A percentile compares a stretch with the other conserved stretches of the same genome.
phyloP scores from a whole-genome alignment of 37 sponge, comb jelly and placozoan genomes.

The Beroe ovata region DNA sequence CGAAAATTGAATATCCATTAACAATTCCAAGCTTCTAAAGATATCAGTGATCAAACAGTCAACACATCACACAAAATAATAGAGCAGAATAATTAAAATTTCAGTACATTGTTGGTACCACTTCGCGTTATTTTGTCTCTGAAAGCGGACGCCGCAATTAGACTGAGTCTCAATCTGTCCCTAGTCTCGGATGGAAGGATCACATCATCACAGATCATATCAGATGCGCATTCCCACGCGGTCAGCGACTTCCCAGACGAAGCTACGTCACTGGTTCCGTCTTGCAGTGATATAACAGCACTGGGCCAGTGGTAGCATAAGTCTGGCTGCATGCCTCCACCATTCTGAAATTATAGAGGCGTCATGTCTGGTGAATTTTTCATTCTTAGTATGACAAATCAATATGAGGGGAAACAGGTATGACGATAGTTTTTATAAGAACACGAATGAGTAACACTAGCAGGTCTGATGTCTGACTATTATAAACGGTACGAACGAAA shows the following conservation, averaged over 20 bases:
- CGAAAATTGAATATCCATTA: no score
- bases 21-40: no score
- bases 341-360: no score
- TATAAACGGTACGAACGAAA: no score
- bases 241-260: not conserved
- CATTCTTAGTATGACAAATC: no score
- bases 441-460: no score
- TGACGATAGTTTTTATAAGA: no score
- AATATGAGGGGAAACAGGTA: no score
- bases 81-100: constrained; percentile 15
- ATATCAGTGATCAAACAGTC: no score
- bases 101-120: constrained; percentile 30
- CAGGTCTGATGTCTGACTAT: no score
- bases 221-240: constrained; percentile 41
- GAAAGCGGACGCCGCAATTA: constrained; percentile 3
- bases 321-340: constrained; percentile 33
- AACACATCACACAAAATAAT: no score
- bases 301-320: constrained; percentile 57
- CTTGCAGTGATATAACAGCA: not conserved
- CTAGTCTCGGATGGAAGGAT: constrained; percentile 51
- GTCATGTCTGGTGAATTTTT: no score
- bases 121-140: not conserved
- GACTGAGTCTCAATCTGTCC: constrained; percentile 45
- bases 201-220: constrained; percentile 65
- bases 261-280: not conserved